Percentiles rank a stretch among this genome's conserved stretches.
Conservation (phyloP, 2,888 invertebrate species). For the Ypsolopha sequella region DNA sequence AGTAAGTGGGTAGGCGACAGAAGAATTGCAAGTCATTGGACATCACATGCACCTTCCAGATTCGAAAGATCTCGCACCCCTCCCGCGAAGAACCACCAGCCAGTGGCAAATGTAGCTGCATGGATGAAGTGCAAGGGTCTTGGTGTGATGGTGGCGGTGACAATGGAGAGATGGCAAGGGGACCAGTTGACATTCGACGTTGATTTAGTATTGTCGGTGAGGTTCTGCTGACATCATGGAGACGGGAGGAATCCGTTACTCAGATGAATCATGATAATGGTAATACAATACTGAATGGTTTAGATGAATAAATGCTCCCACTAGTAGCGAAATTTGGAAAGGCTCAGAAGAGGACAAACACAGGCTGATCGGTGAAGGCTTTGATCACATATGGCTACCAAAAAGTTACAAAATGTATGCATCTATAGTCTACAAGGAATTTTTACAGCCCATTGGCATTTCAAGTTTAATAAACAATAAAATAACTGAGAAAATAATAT, state of each 20-base stretch:
- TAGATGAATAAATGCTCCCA: no score
- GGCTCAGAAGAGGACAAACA: no score
- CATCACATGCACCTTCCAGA: slow-evolving; percentile 8
- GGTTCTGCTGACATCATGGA: slow-evolving; percentile 49
- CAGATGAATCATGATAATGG: slow-evolving; percentile 20
- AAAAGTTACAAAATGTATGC: no score
- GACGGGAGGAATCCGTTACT: slow-evolving; percentile 6
- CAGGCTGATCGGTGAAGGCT: no score
- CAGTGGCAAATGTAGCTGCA: slow-evolving; percentile 10
- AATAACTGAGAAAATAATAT: no score
- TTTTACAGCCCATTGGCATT: no score
- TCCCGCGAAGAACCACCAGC: neutral
- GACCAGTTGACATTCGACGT: slow-evolving; percentile 62
- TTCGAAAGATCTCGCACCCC: neutral
- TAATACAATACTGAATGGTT: slow-evolving; percentile 11
- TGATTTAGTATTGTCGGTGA: slow-evolving; percentile 61
- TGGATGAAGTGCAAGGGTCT: slow-evolving; percentile 21
- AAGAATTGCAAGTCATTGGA: slow-evolving; percentile 48
- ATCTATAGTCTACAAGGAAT: no score
- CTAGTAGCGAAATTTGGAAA: no score
- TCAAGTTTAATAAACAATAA: no score
- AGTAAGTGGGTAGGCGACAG: slow-evolving; percentile 62
- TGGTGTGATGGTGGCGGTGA: slow-evolving; percentile 25
- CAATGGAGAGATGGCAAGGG: slow-evolving; percentile 37
- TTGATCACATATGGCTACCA: no score